Evolutionary conservation across 2,797 vertebrate species (phyloP), one percentile per base, ranked within the genome.

Genomic region (Pseudopleuronectes americanus): DNA sequence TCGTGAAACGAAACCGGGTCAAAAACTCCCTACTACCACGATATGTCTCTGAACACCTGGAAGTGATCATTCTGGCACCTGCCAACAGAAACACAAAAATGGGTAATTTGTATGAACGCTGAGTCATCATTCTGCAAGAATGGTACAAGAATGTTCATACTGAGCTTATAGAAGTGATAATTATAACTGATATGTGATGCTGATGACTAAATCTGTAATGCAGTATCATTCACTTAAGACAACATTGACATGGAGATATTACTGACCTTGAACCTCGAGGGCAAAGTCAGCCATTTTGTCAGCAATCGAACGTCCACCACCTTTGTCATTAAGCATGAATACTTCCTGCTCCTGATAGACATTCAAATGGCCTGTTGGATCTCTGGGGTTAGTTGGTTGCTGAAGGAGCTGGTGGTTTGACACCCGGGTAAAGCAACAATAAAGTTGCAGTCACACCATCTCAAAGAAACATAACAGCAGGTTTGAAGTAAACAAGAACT

Each of bases 31-130:
- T 95, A 38, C 92, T 94, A 0, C 91, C 95, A 57, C 93, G 94
- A 0, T 96, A 97, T 0, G 96, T 97, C 90, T 97, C 95, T 0
- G 97, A 98, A 78, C 96, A 97, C 52, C 96, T 95, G 19, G 96
- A 97, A 65, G 93, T 97, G 86, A 98, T 86, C 38, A 98, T 94
- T 0, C 95, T 98, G 91, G 95, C 97, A 48, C 96, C 96, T 97
- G 58, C 3, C 70, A 16, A 68, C 28, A 71, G 14, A 57, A 13
- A 68, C 51, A 62, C 17, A 23, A 54, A 54, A 36, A 36, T 36
- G 10, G 10, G 33, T 36, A 1, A 36, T 36, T 36, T 45, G 41
- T 14, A 6, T 14, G 17, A 45, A 45, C 17, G 16, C 41, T 17
- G 41, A 45, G 43, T 45, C 43, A 45, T 45, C 16, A 17, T 19